Percentiles rank a stretch among this genome's conserved stretches.
phyloP scores from a whole-genome alignment of 2,113 vertebrate genomes.

The Regulus satrapa region DNA sequence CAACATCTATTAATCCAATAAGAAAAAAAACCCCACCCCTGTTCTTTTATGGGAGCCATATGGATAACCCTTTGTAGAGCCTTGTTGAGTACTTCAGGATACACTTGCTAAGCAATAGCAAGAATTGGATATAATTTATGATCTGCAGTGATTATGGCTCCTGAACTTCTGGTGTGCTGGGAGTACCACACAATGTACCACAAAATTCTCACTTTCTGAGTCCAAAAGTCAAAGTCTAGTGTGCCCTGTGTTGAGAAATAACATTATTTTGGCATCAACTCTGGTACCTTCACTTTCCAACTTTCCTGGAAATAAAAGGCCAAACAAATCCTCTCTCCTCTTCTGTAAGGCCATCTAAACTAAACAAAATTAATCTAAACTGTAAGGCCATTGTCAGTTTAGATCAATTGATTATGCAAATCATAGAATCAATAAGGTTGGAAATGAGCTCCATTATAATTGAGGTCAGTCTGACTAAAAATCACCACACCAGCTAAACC shows the following conservation, averaged over 20 bases:
- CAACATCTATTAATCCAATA: background rate
- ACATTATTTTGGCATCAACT: background rate
- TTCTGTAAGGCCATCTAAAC: background rate
- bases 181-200: too few species aligned
- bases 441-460: background rate
- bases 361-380: too few species aligned
- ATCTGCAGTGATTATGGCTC: background rate
- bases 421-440: background rate
- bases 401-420: background rate
- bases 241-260: background rate
- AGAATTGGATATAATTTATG: background rate
- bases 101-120: background rate
- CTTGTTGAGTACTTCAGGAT: background rate
- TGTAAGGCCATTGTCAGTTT: background rate
- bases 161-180: background rate
- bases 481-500: background rate
- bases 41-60: background rate
- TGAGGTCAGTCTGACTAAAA: background rate
- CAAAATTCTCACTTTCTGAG: background rate
- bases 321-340: background rate
- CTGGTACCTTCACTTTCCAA: background rate
- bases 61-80: background rate
- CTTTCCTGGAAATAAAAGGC: background rate
- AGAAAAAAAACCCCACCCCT: background rate
- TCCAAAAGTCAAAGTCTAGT: background rate